Base-by-base conservation (phyloP, 2,113 vertebrate genomes). In the Corydoras maculifer region DNA sequence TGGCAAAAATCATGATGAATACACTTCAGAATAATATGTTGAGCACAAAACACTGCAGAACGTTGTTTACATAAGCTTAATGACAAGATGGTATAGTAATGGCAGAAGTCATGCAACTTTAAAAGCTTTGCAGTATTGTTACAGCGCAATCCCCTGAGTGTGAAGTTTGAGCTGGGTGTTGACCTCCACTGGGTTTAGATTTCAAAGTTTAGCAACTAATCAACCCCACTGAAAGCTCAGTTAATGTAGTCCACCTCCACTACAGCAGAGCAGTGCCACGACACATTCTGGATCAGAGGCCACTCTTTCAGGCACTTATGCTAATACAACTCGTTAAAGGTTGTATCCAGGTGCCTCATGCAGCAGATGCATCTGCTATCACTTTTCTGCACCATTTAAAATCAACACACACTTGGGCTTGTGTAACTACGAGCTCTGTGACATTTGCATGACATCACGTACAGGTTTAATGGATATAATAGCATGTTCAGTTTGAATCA, bases 251-350 rank as follows among this genome's bases (percentile, higher is more conserved):
- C 69, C 62, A 78, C 77, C 57, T 65, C 58, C 69, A 31, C 25
- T 65, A 58, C 55, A 57, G 55, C 25, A 68, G n/a, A 68, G 31
- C n/a, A 35, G 62, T 57, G 9, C 48, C 15, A 3, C 61, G 59
- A 65, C 66, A 69, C 65, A 62, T 72, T 51, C 59, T 55, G 54
- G 73, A 75, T 65, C 73, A 78, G 62, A 75, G 60, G 77, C 35
- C 53, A 32, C 18, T 58, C 55, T 78, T 51, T 65, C 73, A 69
- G 57, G 53, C 73, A 57, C 70, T 78, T 78, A 75, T 75, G 69
- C 65, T 73, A 78, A 75, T 78, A 65, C 29, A 59, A 31, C 54
- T 78, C 68, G 69, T 75, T 78, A 78, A 78, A 78, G 73, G 73
- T 75, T 62, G 6, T 13, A 60, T n/a, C 61, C 65, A 64, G 57